Base-by-base conservation (phyloP, 2,113 vertebrate genomes). In the Lophius piscatorius region DNA sequence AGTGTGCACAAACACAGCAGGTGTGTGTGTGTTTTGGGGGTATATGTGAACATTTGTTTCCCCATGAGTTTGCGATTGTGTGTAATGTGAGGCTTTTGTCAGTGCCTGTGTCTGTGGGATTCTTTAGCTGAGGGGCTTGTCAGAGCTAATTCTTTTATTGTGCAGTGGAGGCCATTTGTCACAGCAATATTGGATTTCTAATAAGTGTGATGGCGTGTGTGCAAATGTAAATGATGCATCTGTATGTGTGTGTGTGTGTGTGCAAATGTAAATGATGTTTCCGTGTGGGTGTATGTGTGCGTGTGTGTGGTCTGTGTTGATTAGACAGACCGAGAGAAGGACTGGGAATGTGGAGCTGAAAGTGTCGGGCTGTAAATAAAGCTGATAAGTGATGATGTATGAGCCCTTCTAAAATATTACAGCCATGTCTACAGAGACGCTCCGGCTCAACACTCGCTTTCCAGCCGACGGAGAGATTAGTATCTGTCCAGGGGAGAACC, bases 111-210 rank as follows among this genome's bases (percentile, higher is more conserved):
- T 80, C 55, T 55, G 49, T 62, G 60, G 62, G 58, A 72, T 65
- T 70, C 56, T 80, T 82, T 29, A 65, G 83, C 80, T 23, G 51
- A 59, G 73, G 38, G 29, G 64, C 64, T 73, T 18, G 48, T 77
- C 75, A 63, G 73, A 75, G 61, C 49, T 56, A 26, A 70, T 76
- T 76, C 16, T 38, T 61, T 79, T 75, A 68, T 75, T 63, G 63
- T 75, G 47, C 55, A n/a, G 29, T 39, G 26, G 82, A 76, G 68
- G 61, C 59, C 51, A 73, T 87, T 81, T 85, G 75, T 85, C 80
- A 81, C 61, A 29, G 56, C 45, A 47, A 60, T 85, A 85, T 77
- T 84, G 68, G 66, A 78, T 81, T 81, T 50, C 54, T 73, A 76
- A 72, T 76, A 70, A 77, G 66, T 71, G 74, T 50, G 55, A 67